phyloP scores from a whole-genome alignment of 2,113 vertebrate genomes.

The Tor tambroides region DNA sequence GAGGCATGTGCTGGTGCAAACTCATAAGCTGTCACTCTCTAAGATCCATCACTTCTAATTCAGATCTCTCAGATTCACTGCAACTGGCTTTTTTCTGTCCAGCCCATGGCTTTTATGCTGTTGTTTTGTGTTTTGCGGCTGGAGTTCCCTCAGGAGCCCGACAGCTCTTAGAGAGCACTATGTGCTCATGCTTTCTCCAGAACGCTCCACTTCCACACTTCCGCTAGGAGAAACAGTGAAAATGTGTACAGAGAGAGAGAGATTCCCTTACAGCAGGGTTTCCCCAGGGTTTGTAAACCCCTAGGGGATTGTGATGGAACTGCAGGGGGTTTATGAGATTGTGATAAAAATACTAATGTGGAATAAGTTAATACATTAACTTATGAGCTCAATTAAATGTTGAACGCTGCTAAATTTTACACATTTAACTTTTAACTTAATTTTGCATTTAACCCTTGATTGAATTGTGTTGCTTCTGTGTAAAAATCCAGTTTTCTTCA shows the following conservation, averaged over 20 bases:
- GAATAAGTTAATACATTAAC: not conserved
- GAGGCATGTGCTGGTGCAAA: not conserved
- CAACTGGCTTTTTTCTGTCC: not conserved
- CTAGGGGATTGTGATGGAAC: conserved; percentile 9
- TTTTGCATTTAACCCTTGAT: not conserved
- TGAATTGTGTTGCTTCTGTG: not conserved
- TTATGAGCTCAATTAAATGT: not conserved
- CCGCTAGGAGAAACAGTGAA: conserved; percentile 38
- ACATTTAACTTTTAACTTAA: not conserved
- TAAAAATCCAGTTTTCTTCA: not conserved
- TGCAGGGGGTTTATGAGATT: not conserved
- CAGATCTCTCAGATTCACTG: conserved; percentile 16
- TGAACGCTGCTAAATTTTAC: not conserved
- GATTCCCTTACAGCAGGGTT: not conserved
- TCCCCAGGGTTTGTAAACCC: not conserved
- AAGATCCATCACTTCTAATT: conserved; percentile 13
- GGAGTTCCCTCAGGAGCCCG: conserved; percentile 21
- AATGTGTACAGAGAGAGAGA: conserved; percentile 7
- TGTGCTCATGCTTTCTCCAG: conserved; percentile 59
- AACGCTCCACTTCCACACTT: conserved; percentile 61
- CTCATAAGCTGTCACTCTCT: not conserved
- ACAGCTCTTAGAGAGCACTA: conserved; percentile 65
- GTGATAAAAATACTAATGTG: not conserved
- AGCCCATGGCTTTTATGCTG: conserved; percentile 26
- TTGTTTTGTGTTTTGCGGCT: conserved; percentile 18